These are phyloP conservation scores for Rhegmatorhina hoffmannsi DNA, from an alignment of 2,113 vertebrate species.

Conservation along the genomic window DNA sequence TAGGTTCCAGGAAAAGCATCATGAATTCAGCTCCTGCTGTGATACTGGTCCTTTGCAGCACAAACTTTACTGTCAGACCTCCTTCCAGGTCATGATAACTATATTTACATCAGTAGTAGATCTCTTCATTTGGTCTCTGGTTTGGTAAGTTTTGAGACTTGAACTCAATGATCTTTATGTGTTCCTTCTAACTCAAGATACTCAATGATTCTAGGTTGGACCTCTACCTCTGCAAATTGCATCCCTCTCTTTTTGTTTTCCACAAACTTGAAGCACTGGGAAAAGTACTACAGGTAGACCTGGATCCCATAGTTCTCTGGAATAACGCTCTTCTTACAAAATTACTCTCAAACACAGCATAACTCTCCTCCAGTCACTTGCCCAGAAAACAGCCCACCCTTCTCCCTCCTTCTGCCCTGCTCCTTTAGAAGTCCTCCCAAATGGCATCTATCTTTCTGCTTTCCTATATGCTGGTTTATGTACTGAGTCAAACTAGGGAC, in stretches of 20 bases:
- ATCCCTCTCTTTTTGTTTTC: neutral
- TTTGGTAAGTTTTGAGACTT: neutral
- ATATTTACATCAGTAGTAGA: neutral
- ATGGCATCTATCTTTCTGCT: neutral
- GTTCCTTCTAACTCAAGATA: neutral
- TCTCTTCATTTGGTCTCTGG: neutral
- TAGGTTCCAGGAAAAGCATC: neutral
- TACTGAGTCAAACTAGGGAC: neutral
- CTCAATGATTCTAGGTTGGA: neutral
- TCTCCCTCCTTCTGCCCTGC: neutral
- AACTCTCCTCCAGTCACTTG: neutral
- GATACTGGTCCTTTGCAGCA: neutral
- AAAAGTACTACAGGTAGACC: neutral
- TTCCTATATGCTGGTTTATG: neutral
- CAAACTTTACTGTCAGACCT: neutral
- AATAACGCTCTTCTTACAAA: neutral
- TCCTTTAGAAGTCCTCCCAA: neutral
- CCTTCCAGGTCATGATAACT: neutral
- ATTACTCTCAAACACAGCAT: neutral
- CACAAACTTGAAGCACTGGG: neutral
- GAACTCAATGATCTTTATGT: neutral
- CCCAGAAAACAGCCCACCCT: neutral
- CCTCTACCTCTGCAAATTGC: neutral
- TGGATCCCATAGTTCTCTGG: neutral
- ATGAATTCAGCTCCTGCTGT: neutral